These are phyloP conservation scores for Muscina levida DNA, from an alignment of 2,888 invertebrate genomes.

Conservation along the genomic window DNA sequence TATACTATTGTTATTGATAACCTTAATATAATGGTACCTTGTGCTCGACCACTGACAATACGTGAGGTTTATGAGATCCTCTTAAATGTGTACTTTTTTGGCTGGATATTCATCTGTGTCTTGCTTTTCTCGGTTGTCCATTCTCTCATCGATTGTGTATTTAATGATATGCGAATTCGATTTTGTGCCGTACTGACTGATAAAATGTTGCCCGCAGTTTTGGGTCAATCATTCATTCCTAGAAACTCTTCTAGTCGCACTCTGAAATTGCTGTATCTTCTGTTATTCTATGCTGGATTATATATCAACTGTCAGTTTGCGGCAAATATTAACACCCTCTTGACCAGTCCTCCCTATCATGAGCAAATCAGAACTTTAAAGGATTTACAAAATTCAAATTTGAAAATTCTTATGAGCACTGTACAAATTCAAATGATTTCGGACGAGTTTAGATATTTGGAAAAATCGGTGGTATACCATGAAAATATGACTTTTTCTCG, in stretches of 20 bases:
- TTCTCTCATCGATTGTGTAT: conserved; percentile 36
- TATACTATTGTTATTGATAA: neutral
- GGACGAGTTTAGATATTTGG: neutral
- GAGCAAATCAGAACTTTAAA: neutral
- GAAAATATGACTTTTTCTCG: neutral
- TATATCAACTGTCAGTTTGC: neutral
- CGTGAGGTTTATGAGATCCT: conserved; percentile 24
- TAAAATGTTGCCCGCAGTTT: conserved; percentile 46
- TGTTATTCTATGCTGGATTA: neutral
- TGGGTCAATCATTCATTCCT: conserved; percentile 43
- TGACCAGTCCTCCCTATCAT: neutral
- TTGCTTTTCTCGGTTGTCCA: conserved; percentile 29
- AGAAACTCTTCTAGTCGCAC: neutral
- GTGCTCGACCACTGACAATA: conserved; percentile 38
- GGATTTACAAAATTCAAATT: neutral
- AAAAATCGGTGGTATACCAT: neutral
- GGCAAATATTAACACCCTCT: neutral
- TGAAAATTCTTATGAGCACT: neutral
- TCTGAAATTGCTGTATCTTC: neutral
- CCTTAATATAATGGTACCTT: conserved; percentile 50
- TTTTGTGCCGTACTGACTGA: conserved; percentile 41
- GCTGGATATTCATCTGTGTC: neutral
- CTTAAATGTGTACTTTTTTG: conserved; percentile 16
- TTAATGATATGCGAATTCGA: neutral
- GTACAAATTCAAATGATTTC: neutral